Evolutionary conservation across 2,113 vertebrate species (phyloP), one percentile per base, ranked within the genome.

Genomic region (Sinocyclocheilus rhinocerous): DNA sequence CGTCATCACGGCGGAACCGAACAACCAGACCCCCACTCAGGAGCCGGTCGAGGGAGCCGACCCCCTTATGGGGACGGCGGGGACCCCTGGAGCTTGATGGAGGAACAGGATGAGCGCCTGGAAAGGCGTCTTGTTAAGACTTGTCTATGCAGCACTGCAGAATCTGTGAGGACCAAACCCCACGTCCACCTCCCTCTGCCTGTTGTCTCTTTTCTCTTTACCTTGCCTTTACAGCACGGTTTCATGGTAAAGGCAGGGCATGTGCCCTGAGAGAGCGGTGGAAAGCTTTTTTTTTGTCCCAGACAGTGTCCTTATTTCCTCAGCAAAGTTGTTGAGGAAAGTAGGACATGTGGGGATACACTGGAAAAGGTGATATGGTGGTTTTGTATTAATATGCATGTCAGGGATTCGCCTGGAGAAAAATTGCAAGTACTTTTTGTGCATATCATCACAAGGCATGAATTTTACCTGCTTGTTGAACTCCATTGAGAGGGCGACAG

Each of bases 71-170:
- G 96, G 92, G 77, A 95, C 94, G 70, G 96, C 96, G 0, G 98
- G 96, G 11, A 99, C 98, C 26, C 98, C 98, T 0, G 98, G 98
- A 7, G 98, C 98, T 87, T 99, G 97, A 98, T 85, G 0, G 1
- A 48, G 9, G 65, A 26, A 63, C 39, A 22, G 67, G 3, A 57
- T 1, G 39, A 22, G 11, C 0, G n/a, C 84, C 87, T 76, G 15
- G 26, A 7, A 48, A 87, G n/a, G 39, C 85, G 57, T 24, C 10
- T 50, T 11, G 39, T 39, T 84, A 65, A 67, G 59, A 81, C 67
- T n/a, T 6, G 3, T 69, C 15, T 48, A 12, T 26, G 50, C 13
- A 39, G 63, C 6, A 48, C 7, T 61, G 65, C 65, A 59, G 33
- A 6, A 76, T 85, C 85, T 88, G 82, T 55, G 67, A 90, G 79